These are phyloP conservation scores for Arbacia lixula DNA, from an alignment of 53 echinoderm and acorn worm species.

Conservation along the genomic window DNA sequence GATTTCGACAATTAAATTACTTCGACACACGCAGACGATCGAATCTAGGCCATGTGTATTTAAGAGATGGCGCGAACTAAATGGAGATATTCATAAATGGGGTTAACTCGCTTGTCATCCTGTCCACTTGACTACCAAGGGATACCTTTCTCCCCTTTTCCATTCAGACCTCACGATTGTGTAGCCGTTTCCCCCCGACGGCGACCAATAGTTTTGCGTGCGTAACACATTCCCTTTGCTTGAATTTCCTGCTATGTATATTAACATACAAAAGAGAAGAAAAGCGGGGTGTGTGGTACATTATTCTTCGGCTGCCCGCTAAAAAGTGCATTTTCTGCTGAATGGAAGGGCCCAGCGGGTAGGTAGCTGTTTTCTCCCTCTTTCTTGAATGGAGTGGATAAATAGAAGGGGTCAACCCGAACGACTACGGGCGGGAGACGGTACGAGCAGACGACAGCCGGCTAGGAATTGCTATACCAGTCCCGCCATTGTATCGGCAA, in stretches of 20 bases:
- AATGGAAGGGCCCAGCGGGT: conserved; percentile 43
- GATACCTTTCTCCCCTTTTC: conserved; percentile 37
- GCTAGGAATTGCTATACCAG: conserved; percentile 19
- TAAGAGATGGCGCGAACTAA: conserved; percentile 57
- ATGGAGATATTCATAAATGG: conserved; percentile 58
- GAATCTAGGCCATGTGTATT: conserved; percentile 57
- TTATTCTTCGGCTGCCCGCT: conserved; percentile 40
- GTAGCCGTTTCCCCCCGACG: conserved; percentile 19
- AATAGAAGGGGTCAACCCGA: conserved; percentile 16
- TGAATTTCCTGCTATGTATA: conserved; percentile 39
- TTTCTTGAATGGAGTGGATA: no score
- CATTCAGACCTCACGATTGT: conserved; percentile 36
- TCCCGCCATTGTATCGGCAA: conserved; percentile 35
- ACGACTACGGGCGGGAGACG: not conserved
- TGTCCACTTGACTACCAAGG: conserved; percentile 32
- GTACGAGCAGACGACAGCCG: not conserved
- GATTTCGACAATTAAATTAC: conserved; percentile 60
- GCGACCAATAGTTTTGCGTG: conserved; percentile 48
- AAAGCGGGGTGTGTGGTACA: conserved; percentile 12
- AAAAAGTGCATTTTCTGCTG: conserved; percentile 39
- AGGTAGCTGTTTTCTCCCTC: conserved; percentile 5
- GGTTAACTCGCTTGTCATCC: conserved; percentile 56
- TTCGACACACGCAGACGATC: conserved; percentile 55
- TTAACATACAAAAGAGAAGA: conserved; percentile 48
- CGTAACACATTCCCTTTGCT: conserved; percentile 42